Conservation (phyloP, 2,888 invertebrate genomes). For the Kuschelorhynchus macadamiae region DNA sequence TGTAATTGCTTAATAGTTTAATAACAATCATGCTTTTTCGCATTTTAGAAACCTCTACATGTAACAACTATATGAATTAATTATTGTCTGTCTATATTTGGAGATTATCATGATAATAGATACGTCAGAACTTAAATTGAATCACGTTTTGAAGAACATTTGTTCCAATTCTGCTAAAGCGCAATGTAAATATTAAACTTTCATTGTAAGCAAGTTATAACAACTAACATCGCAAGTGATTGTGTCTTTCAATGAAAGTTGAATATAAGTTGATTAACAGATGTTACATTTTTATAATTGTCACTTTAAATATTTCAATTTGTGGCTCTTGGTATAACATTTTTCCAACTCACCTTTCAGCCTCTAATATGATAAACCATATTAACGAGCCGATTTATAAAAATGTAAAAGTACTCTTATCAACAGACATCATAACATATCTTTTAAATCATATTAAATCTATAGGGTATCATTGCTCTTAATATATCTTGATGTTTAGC, state of each 20-base stretch:
- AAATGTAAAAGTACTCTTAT: no score
- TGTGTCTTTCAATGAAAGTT: conserved; percentile 41
- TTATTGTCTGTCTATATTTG: neutral
- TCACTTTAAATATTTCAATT: no score
- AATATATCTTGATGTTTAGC: conserved; percentile 42
- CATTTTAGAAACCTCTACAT: conserved; percentile 17
- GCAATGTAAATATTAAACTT: conserved; percentile 39
- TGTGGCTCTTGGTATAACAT: no score
- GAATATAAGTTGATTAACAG: neutral
- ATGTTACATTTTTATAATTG: no score
- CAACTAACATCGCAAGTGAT: conserved; percentile 41
- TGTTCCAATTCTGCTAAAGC: no score
- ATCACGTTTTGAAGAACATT: no score
- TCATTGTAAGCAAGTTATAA: conserved; percentile 45
- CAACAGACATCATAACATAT: no score
- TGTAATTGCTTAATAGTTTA: conserved; percentile 40
- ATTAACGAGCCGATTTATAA: no score
- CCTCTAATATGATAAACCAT: no score
- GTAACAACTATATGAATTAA: neutral
- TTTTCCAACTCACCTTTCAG: no score
- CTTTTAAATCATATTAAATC: neutral
- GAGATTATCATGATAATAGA: neutral
- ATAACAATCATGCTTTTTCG: conserved; percentile 20
- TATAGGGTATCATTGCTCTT: conserved; percentile 20
- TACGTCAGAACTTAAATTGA: no score